Evolutionary conservation across 2,888 invertebrate species (phyloP), one percentile per base, ranked within the genome.

Genomic region (Lepidocyrtoides sp.): DNA sequence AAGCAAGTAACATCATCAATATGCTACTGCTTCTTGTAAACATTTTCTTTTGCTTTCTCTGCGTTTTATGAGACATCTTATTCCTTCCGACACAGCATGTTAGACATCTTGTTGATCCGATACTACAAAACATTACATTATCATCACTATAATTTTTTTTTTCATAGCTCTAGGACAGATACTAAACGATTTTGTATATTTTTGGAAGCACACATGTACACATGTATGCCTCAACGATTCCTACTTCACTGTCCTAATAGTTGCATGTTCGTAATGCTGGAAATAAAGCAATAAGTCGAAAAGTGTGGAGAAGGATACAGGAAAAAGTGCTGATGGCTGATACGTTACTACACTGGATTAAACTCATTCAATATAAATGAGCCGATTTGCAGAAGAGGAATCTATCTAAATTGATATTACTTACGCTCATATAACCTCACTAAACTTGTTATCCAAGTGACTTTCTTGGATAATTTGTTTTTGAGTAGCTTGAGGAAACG

Each of bases 371-470:
- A 60, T 82, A 36, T 60, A 60, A 75, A 77, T 86, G 77, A 32
- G 72, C 23, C 54, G 57, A 75, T 85, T 75, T 81, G 32, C 8
- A 83, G 48, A 66, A 20, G 60, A 63, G 20, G 26, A 63, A 77
- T n/a, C 51, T 26, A 41, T 20, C 44, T 32, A 86, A 86, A 63
- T 86, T 77, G 86, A 77, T 86, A 60, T 44, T 86, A 23, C 36
- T 2, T 36, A 36, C 77, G 32, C n/a, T 66, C 20, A 10, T 23
- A 20, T 41, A 75, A 72, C 14, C 29, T 36, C 7, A 29, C 51
- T 26, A 8, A 10, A 86, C 77, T 77, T 48, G 86, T 51, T 86
- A 86, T 10, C 26, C 63, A 86, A 77, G 86, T 77, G 63, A 84
- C 66, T 69, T 83, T 83, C 36, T 48, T 29, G 51, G 12, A 20